Evolutionary conservation across 2,113 vertebrate genomes (phyloP).

Genomic region (Misgurnus mizolepis): DNA sequence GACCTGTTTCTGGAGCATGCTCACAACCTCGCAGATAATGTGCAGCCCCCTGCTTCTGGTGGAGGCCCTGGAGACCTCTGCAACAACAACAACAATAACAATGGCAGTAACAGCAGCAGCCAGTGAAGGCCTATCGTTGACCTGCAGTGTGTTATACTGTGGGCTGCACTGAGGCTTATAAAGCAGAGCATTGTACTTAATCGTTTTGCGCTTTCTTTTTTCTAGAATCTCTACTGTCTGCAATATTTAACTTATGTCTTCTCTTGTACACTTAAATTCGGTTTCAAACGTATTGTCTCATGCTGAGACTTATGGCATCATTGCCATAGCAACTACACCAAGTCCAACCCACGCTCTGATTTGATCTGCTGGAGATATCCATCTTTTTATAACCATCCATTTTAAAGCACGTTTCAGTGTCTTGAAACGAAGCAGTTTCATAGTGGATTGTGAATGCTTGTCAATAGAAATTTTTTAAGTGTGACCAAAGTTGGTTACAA

Average conservation of each 20-base stretch:
- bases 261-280: constrained; percentile 18
- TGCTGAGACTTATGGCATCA: background rate
- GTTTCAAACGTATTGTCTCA: background rate
- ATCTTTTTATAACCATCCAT: background rate
- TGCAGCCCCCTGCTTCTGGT: constrained; percentile 76
- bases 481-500: background rate
- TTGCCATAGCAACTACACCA: constrained; percentile 21
- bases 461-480: background rate
- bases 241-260: background rate
- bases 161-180: background rate
- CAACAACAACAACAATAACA: constrained; percentile 51
- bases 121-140: constrained; percentile 60
- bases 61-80: constrained; percentile 63
- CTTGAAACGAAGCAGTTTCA: constrained; percentile 1
- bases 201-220: constrained; percentile 24
- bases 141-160: constrained; percentile 27
- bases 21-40: constrained; percentile 93
- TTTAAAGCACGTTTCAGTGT: constrained; percentile 4
- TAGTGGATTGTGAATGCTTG: background rate
- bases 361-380: constrained; percentile 29
- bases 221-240: constrained; percentile 7
- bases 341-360: constrained; percentile 4
- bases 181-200: constrained; percentile 31
- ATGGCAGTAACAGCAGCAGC: constrained; percentile 38
- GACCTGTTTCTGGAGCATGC: constrained; percentile 98